These are phyloP conservation scores for Lichenostomus cassidix DNA, from an alignment of 2,113 vertebrate genomes.

Conservation along the genomic window DNA sequence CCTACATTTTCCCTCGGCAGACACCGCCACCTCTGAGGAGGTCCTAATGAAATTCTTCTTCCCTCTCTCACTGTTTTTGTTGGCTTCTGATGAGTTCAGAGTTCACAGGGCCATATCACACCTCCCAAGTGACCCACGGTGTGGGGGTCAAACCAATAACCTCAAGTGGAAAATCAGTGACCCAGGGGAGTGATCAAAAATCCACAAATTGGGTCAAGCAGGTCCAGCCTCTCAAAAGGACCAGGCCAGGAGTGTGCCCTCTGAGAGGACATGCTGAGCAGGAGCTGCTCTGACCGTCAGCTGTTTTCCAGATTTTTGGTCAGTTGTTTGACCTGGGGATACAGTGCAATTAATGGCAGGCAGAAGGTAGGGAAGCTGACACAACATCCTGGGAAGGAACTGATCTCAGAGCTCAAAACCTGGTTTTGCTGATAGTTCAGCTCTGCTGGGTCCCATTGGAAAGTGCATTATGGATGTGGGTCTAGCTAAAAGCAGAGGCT, in stretches of 20 bases:
- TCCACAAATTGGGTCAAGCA: conserved; percentile 59
- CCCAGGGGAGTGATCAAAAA: conserved; percentile 61
- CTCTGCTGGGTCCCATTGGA: neutral
- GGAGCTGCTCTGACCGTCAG: neutral
- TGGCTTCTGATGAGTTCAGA: conserved; percentile 61
- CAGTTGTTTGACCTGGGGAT: conserved; percentile 51
- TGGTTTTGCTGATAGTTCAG: neutral
- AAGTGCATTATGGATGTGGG: neutral
- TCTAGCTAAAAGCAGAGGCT: neutral
- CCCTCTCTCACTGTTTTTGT: conserved; percentile 46
- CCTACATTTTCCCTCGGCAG: neutral
- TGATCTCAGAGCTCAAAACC: neutral
- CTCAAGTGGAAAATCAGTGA: conserved; percentile 64
- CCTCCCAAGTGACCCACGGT: conserved; percentile 54
- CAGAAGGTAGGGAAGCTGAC: conserved; percentile 44
- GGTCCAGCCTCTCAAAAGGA: conserved; percentile 54
- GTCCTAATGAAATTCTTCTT: conserved; percentile 68
- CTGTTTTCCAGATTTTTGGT: conserved; percentile 58
- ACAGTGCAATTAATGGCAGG: conserved; percentile 21
- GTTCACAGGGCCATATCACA: conserved; percentile 65
- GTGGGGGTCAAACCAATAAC: conserved; percentile 64
- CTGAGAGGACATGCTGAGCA: conserved; percentile 33
- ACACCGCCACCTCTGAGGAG: conserved; percentile 28
- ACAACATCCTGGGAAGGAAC: conserved; percentile 2
- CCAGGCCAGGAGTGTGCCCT: conserved; percentile 18